Percentiles rank a stretch among this genome's conserved stretches.
Evolutionary conservation across 2,888 invertebrate genomes (phyloP).

Genomic region (Pegoplata infirma): DNA sequence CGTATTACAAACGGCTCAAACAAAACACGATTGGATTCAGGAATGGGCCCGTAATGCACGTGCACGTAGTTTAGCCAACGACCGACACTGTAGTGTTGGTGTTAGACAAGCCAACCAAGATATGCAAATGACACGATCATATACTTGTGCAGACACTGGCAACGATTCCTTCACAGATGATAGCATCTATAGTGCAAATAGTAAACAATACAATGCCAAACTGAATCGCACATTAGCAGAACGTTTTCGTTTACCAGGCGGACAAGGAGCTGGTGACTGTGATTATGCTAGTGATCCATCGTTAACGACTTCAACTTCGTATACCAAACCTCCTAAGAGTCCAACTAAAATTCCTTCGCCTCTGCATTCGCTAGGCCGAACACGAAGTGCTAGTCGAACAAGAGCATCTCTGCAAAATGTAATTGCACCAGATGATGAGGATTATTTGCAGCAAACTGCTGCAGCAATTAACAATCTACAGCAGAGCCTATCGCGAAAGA

Average conservation of each 20-base stretch:
- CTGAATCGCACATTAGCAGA: conserved; percentile 72
- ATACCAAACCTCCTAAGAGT: conserved; percentile 77
- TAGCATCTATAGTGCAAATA: conserved; percentile 69
- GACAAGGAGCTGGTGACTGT: conserved; percentile 71
- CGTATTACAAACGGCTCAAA: conserved; percentile 75
- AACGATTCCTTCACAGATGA: conserved; percentile 74
- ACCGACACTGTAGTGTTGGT: conserved; percentile 57
- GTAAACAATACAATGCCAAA: conserved; percentile 68
- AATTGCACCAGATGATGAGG: conserved; percentile 63
- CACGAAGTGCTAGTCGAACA: conserved; percentile 78
- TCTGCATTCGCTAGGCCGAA: conserved; percentile 82
- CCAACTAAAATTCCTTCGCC: conserved; percentile 90
- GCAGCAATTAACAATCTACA: conserved; percentile 74
- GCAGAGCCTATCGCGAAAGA: conserved; percentile 75
- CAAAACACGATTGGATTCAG: conserved; percentile 81
- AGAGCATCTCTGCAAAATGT: conserved; percentile 72
- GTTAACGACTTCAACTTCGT: conserved; percentile 65
- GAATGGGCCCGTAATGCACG: conserved; percentile 83
- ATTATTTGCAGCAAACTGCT: conserved; percentile 80
- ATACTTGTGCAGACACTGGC: conserved; percentile 72
- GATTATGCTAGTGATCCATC: conserved; percentile 77
- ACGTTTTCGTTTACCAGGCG: conserved; percentile 72
- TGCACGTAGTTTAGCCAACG: conserved; percentile 75
- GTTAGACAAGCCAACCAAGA: conserved; percentile 51
- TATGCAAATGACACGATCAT: conserved; percentile 77